Base-by-base conservation (phyloP, 1,140 invertebrate species). In the Colletes latitarsis region DNA sequence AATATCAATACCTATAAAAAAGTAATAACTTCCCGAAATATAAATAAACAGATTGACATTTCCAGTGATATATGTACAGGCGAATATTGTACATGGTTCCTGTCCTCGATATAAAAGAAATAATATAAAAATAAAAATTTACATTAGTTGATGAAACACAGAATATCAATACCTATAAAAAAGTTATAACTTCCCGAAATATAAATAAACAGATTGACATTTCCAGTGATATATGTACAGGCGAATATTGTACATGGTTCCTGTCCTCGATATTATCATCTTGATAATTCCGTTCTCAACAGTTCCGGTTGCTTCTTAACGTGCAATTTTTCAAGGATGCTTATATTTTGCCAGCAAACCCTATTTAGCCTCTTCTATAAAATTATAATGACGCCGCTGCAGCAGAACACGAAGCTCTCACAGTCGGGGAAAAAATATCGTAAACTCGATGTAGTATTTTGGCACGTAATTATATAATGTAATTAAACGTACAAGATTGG, bases 401-500 rank as follows among this genome's bases (percentile, higher is more conserved):
- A 15, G 41, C 8, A 21, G 6, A 41, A 15, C 14, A 0, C 1
- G 5, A 21, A 49, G 8, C 57, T 30, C 57, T 1, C 6, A 6
- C n/a, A 30, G 3, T 0, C 3, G 9, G 2, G 14, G 30, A 21
- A 55, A n/a, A 41, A n/a, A 41, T 8, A 41, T 5, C 21, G 8
- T 2, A 21, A 14, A 71, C 9, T 5, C 3, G 21, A 12, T 3
- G 5, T 14, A 8, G 14, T 55, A 66, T 80, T 77, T 77, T 30
- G 12, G 41, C 19, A 41, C 10, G 67, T 12, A 62, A 77, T 77
- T 62, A 62, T 52, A 41, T 58, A 41, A 70, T 46, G 43, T 58
- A 77, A 77, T 70, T 70, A 77, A 70, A 77, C 53, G 43, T 39
- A 60, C 8, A 19, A 60, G 21, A 70, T 60, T 9, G 53, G 46